A percentile compares a stretch with the other conserved stretches of the same genome.
phyloP scores from a whole-genome alignment of 2,797 vertebrate species.

The Galago senegalensis region DNA sequence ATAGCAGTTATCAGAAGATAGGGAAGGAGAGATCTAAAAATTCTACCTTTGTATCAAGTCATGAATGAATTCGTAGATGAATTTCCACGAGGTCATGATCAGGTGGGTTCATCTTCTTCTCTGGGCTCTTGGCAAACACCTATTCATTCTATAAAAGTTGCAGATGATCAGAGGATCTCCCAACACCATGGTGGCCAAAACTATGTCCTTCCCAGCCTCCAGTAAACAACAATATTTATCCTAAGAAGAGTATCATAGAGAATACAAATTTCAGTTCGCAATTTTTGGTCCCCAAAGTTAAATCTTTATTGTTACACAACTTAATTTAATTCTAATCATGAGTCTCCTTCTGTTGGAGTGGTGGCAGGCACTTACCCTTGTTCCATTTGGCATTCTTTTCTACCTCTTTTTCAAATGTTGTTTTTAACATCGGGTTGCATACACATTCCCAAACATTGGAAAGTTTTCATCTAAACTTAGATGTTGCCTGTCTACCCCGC shows the following conservation, averaged over 20 bases:
- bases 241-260: not conserved
- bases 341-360: not conserved
- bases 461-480: not conserved
- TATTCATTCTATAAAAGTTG: not conserved
- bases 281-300: not conserved
- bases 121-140: not conserved
- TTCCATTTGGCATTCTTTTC: constrained; percentile 35
- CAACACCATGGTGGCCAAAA: not conserved
- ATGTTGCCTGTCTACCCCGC: not conserved
- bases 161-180: not conserved
- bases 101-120: not conserved
- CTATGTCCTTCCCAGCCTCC: not conserved
- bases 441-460: not conserved
- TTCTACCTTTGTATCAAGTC: not conserved
- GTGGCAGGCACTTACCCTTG: not conserved
- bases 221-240: not conserved
- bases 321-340: not conserved
- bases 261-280: not conserved
- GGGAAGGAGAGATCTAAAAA: not conserved
- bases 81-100: not conserved
- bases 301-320: not conserved
- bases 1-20: not conserved
- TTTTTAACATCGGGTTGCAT: not conserved
- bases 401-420: not conserved
- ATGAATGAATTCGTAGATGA: not conserved